Evolutionary conservation across 2,113 vertebrate species (phyloP), one percentile per base, ranked within the genome.

Genomic region (Lophura nycthemera): DNA sequence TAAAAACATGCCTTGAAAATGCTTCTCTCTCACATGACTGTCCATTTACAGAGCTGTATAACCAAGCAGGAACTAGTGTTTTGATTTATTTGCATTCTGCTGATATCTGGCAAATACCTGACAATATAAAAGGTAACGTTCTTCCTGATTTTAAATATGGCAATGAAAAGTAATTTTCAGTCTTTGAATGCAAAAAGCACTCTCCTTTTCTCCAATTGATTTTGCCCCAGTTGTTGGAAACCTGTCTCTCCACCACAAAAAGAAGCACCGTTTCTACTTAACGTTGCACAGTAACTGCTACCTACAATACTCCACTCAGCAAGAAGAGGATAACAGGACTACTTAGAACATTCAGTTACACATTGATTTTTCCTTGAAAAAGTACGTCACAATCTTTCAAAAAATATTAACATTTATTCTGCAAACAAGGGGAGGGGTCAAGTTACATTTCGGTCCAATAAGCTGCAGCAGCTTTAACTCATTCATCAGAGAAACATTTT

Each of bases 31-130:
- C 50, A 48, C 0, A 0, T 45, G 15, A 50, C 74, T 94, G 70
- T 40, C 45, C 29, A 86, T 88, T 91, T 86, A 94, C 45, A 77
- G 56, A 85, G 60, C 30, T 82, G 50, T 77, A 60, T 59, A 92
- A 66, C n/a, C 63, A 21, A 76, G 40, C 8, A 63, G 45, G 7
- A 89, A 8, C 40, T 52, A 57, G 59, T 48, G 32, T 73, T 91
- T 85, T 45, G 9, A 32, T 43, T 32, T 21, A 61, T 32, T 67
- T 42, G 9, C 20, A 38, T 34, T 47, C 47, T 93, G 83, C 72
- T 74, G 43, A 89, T 56, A 83, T 64, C 25, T 75, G 38, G 56
- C 42, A 94, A 48, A 90, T 22, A 71, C 12, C 12, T 18, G 2
- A 12, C 36, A 80, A 36, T 36, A 89, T 3, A 85, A 21, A 76